Evolutionary conservation across 1,140 invertebrate species (phyloP).

Genomic region (Stenopsyche tienmushanensis): DNA sequence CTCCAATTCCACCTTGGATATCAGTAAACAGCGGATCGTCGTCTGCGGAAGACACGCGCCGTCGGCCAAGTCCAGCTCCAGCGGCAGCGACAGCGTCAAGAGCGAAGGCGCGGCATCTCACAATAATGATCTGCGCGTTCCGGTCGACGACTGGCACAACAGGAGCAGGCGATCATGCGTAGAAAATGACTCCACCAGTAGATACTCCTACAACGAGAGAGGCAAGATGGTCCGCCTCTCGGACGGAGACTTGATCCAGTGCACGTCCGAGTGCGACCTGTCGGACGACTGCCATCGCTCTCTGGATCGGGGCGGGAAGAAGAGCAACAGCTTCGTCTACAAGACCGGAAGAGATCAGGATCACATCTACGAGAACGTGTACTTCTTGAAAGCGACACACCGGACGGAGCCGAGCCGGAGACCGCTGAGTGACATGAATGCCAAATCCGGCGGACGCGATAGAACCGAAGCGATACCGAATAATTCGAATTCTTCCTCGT

Average conservation of each 20-base stretch:
- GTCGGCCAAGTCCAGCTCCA: constrained; percentile 28
- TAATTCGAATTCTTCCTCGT: neutral
- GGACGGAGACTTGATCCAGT: constrained; percentile 38
- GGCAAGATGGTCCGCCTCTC: constrained; percentile 52
- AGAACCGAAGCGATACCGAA: too few relatives aligned
- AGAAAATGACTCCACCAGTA: constrained; percentile 48
- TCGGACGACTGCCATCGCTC: constrained; percentile 36
- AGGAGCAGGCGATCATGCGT: constrained; percentile 4
- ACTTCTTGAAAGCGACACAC: neutral
- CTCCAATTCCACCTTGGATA: constrained; percentile 25
- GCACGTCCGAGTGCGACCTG: constrained; percentile 39
- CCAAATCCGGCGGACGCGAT: too few relatives aligned
- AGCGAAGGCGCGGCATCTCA: constrained; percentile 49
- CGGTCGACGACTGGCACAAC: neutral
- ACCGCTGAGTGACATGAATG: neutral
- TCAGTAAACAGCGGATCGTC: constrained; percentile 28
- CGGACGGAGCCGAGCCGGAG: neutral
- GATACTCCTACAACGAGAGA: too few relatives aligned
- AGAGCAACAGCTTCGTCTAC: neutral
- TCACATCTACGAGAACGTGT: constrained; percentile 15
- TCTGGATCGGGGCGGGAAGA: neutral
- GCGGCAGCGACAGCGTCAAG: neutral
- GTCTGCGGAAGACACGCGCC: constrained; percentile 45
- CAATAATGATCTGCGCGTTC: too few relatives aligned
- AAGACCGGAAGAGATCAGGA: neutral